These are phyloP conservation scores for Chirona hameri DNA, from an alignment of 2,888 invertebrate genomes.

Conservation along the genomic window DNA sequence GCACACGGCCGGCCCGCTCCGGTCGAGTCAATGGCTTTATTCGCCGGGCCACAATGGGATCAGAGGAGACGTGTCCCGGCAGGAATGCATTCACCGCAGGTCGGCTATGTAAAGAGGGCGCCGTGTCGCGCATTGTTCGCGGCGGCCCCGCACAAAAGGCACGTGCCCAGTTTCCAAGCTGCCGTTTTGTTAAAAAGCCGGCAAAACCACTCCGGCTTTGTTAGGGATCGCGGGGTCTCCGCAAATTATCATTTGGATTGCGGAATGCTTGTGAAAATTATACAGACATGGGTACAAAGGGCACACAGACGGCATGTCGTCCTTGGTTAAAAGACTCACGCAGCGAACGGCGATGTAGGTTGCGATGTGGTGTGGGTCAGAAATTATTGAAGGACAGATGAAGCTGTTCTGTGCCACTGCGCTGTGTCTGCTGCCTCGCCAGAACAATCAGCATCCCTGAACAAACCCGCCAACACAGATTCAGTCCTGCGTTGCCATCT, in stretches of 20 bases:
- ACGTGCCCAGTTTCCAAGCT: not conserved
- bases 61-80: not conserved
- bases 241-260: not conserved
- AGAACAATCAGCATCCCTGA: no score
- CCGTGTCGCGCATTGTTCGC: not conserved
- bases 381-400: no score
- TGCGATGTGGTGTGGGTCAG: no score
- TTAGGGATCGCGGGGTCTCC: not conserved
- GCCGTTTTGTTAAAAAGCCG: slow-evolving; percentile 1
- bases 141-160: not conserved
- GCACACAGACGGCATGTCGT: not conserved
- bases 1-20: not conserved
- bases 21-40: slow-evolving; percentile 9
- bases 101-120: slow-evolving; percentile 4
- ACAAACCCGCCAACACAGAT: no score
- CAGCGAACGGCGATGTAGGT: no score
- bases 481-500: no score
- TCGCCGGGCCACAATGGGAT: not conserved
- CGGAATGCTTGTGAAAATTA: no score
- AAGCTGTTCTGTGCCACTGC: no score
- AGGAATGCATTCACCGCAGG: not conserved
- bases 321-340: no score
- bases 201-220: not conserved
- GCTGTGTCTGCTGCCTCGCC: no score
- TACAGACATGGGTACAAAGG: no score